A percentile compares a stretch with the other conserved stretches of the same genome.
Conservation (phyloP, 2,113 vertebrate genomes). For the Cyphomyrus discorhynchus region DNA sequence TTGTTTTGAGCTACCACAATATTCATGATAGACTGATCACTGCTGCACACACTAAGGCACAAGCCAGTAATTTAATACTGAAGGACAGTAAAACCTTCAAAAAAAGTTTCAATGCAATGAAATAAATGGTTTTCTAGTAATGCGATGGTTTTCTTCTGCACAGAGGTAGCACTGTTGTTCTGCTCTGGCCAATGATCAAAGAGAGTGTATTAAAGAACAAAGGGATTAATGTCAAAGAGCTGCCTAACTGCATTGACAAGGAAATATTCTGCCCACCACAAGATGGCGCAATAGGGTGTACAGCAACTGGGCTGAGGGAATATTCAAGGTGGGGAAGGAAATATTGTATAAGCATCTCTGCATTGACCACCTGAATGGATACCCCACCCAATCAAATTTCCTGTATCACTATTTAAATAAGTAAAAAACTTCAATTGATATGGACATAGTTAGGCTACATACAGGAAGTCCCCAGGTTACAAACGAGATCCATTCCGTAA, state of each 20-base stretch:
- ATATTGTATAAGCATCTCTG: neutral
- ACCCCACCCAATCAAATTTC: neutral
- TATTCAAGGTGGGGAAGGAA: neutral
- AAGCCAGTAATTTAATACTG: neutral
- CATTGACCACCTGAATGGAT: neutral
- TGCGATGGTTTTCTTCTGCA: neutral
- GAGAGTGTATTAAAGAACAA: neutral
- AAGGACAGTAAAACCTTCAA: neutral
- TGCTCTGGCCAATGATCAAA: neutral
- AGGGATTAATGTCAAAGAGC: neutral
- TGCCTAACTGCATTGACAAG: neutral
- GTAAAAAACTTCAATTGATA: neutral
- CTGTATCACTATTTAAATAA: neutral
- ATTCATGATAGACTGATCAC: neutral
- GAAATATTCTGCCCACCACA: neutral
- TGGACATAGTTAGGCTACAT: neutral
- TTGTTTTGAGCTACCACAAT: neutral
- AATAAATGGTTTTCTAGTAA: neutral
- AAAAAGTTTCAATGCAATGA: neutral
- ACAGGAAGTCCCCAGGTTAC: neutral
- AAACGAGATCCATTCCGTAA: neutral
- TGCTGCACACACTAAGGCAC: neutral
- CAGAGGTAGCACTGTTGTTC: neutral
- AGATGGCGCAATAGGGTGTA: neutral
- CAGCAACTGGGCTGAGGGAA: neutral